phyloP scores from a whole-genome alignment of 1,140 invertebrate species.

The Centruroides sculpturatus region DNA sequence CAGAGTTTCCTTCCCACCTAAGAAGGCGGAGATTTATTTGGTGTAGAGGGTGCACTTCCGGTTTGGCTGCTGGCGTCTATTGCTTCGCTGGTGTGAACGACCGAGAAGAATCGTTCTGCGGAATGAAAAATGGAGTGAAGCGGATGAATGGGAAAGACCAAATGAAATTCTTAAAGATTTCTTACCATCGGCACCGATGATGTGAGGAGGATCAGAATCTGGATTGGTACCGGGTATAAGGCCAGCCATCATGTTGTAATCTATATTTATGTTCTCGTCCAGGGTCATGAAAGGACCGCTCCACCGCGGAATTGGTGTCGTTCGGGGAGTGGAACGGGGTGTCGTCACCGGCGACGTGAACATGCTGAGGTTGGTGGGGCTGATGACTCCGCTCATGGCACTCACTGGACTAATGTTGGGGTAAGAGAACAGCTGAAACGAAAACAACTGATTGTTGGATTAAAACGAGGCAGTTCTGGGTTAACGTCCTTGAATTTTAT shows the following conservation, averaged over 20 bases:
- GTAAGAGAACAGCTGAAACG: slow-evolving; percentile 14
- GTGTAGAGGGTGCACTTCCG: slow-evolving; percentile 12
- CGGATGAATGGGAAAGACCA: no score
- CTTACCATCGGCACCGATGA: slow-evolving; percentile 50
- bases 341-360: slow-evolving; percentile 65
- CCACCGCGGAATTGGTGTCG: slow-evolving; percentile 57
- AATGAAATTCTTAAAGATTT: not conserved
- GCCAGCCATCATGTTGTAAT: slow-evolving; percentile 75
- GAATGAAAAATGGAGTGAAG: slow-evolving; percentile 7
- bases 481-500: not conserved
- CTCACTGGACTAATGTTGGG: slow-evolving; percentile 32
- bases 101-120: slow-evolving; percentile 31
- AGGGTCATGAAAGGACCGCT: slow-evolving; percentile 69
- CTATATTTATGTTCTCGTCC: slow-evolving; percentile 58
- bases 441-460: not conserved
- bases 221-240: slow-evolving; percentile 41
- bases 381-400: slow-evolving; percentile 61
- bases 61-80: slow-evolving; percentile 20
- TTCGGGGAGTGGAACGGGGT: slow-evolving; percentile 46
- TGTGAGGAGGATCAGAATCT: slow-evolving; percentile 47
- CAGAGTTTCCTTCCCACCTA: slow-evolving; percentile 1
- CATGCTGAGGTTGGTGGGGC: slow-evolving; percentile 73
- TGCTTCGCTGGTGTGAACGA: slow-evolving; percentile 28
- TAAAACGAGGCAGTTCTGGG: not conserved
- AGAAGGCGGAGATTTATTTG: slow-evolving; percentile 18